Base-by-base conservation (phyloP, 2,797 vertebrate genomes). In the Selene dorsalis region DNA sequence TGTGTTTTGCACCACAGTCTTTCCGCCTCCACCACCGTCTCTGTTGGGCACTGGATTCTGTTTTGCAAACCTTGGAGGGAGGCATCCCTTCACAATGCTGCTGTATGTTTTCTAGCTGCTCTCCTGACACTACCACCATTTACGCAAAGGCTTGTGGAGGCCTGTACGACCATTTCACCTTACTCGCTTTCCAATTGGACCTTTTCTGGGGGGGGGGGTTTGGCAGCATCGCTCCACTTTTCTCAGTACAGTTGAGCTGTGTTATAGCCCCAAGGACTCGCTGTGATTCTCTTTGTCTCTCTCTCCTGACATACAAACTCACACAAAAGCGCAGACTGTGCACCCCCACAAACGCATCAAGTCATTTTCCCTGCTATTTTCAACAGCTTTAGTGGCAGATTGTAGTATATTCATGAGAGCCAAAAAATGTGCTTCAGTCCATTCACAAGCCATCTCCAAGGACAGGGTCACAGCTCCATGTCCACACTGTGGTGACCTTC, bases 251-350 rank as follows among this genome's bases (percentile, higher is more conserved):
- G 60, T 67, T 9, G 16, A 81, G 77, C 77, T 78, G 57, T 69
- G 79, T 66, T 70, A 2, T 28, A 62, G 79, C 86, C 73, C 77
- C 47, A 16, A 84, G 83, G 84, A 83, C 62, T 77, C 74, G 41
- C 64, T 81, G 77, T 35, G 45, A 77, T 82, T 90, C 57, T 78
- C 61, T 85, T 70, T 83, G 69, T 80, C 72, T 83, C 32, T 13
- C 39, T 74, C 77, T 76, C 45, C 58, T 75, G 74, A 87, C 73
- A 85, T 50, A 73, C 30, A 82, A 79, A 83, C 60, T 63, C 83
- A 80, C 67, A 79, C 55, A 73, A 79, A 82, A 55, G 58, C 61
- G 67, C 38, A 60, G 43, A 68, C 45, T 38, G 30, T 55, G 18
- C 60, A 47, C 73, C 71, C 71, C 35, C 69, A 77, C 59, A 85